phyloP scores from a whole-genome alignment of 2,113 vertebrate species.

The Megatriorchis doriae region DNA sequence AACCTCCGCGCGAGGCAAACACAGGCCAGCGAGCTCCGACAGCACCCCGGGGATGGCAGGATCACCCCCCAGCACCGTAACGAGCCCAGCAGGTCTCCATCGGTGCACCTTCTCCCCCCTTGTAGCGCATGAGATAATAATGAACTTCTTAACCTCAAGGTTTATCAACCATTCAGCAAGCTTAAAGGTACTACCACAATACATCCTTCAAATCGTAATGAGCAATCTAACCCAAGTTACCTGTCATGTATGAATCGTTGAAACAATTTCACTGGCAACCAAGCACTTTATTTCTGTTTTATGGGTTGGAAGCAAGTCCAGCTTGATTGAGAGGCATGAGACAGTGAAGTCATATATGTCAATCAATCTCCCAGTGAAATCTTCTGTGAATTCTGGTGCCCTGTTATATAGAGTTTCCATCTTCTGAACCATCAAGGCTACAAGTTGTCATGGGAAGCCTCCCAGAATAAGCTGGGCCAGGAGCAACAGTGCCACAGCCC shows the following conservation, averaged over 20 bases:
- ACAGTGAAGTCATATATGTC: background rate
- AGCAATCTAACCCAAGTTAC: background rate
- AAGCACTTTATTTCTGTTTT: background rate
- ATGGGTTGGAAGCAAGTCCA: background rate
- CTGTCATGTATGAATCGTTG: background rate
- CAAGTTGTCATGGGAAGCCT: background rate
- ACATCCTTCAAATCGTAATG: background rate
- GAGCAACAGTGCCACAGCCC: background rate
- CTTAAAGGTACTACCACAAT: conserved; percentile 1
- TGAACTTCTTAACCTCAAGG: conserved; percentile 19
- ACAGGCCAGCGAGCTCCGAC: background rate
- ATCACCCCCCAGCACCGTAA: background rate
- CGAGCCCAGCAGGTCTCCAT: conserved; percentile 12
- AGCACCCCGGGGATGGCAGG: background rate
- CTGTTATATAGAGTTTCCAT: background rate
- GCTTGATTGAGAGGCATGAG: background rate
- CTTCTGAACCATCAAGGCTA: background rate
- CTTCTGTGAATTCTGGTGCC: background rate
- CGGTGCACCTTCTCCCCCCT: background rate
- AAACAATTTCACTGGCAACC: background rate
- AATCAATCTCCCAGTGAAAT: background rate
- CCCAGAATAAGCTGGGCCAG: background rate
- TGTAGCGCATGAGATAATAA: background rate
- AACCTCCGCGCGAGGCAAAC: background rate
- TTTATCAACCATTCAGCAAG: background rate